A percentile compares a stretch with the other conserved stretches of the same genome.
Conservation (phyloP, 1,140 invertebrate genomes). For the Theocolax elegans region DNA sequence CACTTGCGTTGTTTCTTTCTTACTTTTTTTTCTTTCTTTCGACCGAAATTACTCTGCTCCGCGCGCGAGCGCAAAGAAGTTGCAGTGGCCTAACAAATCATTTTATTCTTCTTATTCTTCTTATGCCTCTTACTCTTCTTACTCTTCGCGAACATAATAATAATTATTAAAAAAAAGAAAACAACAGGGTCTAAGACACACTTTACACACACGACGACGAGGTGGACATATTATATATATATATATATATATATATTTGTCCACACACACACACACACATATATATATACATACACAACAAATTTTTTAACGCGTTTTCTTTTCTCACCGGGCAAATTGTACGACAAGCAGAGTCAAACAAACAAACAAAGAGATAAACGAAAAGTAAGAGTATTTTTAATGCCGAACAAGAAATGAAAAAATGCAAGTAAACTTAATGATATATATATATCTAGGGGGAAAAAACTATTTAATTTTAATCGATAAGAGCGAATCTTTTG, state of each 20-base stretch:
- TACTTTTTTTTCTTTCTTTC: slow-evolving; percentile 9
- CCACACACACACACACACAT: too few relatives aligned
- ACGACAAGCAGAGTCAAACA: slow-evolving; percentile 29
- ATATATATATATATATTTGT: too few relatives aligned
- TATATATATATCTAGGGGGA: slow-evolving; percentile 33
- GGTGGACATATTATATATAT: slow-evolving; percentile 12
- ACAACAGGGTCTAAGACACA: slow-evolving; percentile 44
- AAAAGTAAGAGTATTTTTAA: slow-evolving; percentile 63
- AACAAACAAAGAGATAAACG: too few relatives aligned
- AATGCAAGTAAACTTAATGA: not conserved
- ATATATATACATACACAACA: too few relatives aligned
- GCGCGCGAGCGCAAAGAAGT: not conserved
- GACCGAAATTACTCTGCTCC: too few relatives aligned
- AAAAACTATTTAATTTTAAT: too few relatives aligned
- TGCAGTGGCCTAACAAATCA: slow-evolving; percentile 36
- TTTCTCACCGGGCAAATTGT: slow-evolving; percentile 7
- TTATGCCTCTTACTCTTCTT: too few relatives aligned
- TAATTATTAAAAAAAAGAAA: too few relatives aligned
- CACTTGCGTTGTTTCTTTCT: slow-evolving; percentile 24
- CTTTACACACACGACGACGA: slow-evolving; percentile 7
- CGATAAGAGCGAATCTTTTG: slow-evolving; percentile 49
- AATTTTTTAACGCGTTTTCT: too few relatives aligned
- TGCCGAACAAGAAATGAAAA: slow-evolving; percentile 29
- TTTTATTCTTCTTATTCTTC: not conserved
- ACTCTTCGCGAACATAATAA: slow-evolving; percentile 15